Conservation (phyloP, 2,888 invertebrate species). For the Galeruca laticollis region DNA sequence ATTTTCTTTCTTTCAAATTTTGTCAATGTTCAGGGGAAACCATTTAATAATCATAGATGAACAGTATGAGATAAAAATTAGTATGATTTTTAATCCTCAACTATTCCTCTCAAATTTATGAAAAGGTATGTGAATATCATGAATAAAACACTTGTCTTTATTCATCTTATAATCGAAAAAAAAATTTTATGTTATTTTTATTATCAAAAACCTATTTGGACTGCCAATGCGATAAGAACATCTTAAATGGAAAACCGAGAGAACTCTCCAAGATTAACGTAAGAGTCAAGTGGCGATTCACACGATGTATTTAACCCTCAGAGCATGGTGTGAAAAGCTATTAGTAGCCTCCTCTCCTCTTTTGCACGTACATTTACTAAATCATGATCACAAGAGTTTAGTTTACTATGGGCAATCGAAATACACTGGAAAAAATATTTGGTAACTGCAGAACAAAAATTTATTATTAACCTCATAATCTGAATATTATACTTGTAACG, state of each 20-base stretch:
- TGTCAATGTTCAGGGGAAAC: no score
- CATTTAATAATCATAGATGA: no score
- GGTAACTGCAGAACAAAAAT: no score
- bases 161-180: background rate
- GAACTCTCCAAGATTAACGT: constrained; percentile 59
- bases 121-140: background rate
- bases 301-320: constrained; percentile 65
- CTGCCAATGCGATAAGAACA: background rate
- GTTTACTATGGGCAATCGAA: constrained; percentile 21
- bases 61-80: no score
- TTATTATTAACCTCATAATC: background rate
- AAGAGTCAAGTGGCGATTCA: constrained; percentile 65
- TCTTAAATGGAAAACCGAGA: constrained; percentile 25
- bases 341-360: constrained; percentile 51
- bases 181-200: no score
- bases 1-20: no score
- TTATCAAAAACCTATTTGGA: background rate
- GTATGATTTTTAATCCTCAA: no score
- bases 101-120: background rate
- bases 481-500: no score
- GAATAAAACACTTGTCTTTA: background rate
- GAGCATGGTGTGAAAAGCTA: constrained; percentile 60
- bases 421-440: constrained; percentile 3
- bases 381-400: constrained; percentile 39
- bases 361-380: constrained; percentile 7